A percentile compares a stretch with the other conserved stretches of the same genome.
phyloP scores from a whole-genome alignment of 2,797 vertebrate species.

The Momotus momota region DNA sequence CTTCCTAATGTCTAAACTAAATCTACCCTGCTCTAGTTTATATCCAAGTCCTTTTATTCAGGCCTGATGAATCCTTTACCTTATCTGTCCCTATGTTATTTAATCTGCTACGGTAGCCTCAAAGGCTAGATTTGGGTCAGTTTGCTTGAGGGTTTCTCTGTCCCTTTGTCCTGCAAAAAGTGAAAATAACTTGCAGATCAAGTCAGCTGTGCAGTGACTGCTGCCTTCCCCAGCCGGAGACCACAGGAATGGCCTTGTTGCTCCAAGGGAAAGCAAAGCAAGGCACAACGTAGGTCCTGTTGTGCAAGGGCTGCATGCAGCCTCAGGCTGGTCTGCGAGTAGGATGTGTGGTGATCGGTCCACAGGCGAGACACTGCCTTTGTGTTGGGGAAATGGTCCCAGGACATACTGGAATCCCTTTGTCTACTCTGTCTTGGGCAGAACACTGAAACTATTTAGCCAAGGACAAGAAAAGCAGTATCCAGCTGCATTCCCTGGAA shows the following conservation, averaged over 20 bases:
- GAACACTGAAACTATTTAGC: neutral
- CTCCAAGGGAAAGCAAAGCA: neutral
- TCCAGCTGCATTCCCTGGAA: neutral
- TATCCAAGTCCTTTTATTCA: neutral
- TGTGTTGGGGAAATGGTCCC: neutral
- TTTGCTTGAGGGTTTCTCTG: neutral
- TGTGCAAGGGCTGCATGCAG: neutral
- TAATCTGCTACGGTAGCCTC: neutral
- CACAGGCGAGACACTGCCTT: neutral
- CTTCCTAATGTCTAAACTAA: too few relatives aligned
- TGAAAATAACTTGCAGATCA: neutral
- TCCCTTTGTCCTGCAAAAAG: neutral
- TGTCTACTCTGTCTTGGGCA: neutral
- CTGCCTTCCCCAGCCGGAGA: neutral
- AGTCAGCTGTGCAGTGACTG: neutral
- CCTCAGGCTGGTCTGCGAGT: neutral
- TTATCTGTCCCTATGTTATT: neutral
- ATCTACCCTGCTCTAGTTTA: too few relatives aligned
- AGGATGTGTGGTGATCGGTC: fast-evolving
- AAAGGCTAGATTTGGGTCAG: neutral
- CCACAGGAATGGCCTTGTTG: neutral
- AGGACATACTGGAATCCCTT: neutral
- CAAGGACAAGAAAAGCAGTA: neutral
- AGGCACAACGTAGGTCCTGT: fast-evolving
- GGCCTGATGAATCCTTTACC: neutral